Evolutionary conservation across 2,888 invertebrate species (phyloP).

Genomic region (Merodon equestris): DNA sequence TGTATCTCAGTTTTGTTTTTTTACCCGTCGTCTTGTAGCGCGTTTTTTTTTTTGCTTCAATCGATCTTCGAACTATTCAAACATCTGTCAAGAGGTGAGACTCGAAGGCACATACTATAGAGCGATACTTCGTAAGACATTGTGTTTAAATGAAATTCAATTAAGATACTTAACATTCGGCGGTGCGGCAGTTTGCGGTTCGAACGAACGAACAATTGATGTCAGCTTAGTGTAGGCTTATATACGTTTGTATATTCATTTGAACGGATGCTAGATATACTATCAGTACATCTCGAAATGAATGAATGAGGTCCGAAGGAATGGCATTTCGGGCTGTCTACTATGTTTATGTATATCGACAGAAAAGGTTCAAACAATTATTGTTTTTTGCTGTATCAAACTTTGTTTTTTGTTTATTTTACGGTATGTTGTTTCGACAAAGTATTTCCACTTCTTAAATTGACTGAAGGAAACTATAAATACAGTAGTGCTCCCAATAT

Average conservation of each 20-base stretch:
- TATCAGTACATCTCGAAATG: conserved; percentile 15
- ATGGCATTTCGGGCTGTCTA: conserved; percentile 45
- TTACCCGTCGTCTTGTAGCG: too few species aligned
- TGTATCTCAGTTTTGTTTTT: conserved; percentile 6
- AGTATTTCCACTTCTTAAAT: too few species aligned
- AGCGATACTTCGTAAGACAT: conserved; percentile 16
- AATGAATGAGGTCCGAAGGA: conserved; percentile 46
- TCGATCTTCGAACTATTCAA: conserved; percentile 57
- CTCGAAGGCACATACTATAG: conserved; percentile 47
- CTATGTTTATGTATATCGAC: conserved; percentile 17
- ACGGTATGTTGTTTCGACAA: too few species aligned
- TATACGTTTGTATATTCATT: too few species aligned
- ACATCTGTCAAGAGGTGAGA: conserved; percentile 62
- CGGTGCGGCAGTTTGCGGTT: conserved; percentile 31
- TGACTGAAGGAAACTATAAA: too few species aligned
- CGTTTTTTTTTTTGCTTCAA: conserved; percentile 9
- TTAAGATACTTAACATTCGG: conserved; percentile 61
- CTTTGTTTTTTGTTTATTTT: too few species aligned
- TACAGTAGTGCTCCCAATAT: too few species aligned
- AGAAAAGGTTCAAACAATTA: too few species aligned
- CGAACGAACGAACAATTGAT: conserved; percentile 41
- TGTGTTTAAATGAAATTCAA: conserved; percentile 65
- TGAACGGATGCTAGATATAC: not conserved
- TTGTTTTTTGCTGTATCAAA: too few species aligned
- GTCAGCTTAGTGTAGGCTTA: conserved; percentile 31